These are phyloP conservation scores for Cricetomys ansorgei DNA, from an alignment of 2,113 vertebrate species.

Conservation along the genomic window DNA sequence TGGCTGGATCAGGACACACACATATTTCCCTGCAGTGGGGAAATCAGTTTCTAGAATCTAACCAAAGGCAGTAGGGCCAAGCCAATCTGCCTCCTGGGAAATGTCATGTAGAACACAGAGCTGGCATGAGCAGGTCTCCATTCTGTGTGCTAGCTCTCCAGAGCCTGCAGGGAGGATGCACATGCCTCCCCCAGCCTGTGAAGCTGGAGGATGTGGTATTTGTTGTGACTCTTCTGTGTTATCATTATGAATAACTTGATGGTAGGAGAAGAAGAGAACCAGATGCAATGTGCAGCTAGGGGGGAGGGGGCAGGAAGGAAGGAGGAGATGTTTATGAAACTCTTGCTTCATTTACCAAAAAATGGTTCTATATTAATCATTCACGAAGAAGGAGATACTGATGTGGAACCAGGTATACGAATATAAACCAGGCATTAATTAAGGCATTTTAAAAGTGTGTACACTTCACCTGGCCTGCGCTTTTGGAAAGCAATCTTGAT, in stretches of 20 bases:
- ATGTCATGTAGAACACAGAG: not conserved
- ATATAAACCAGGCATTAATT: conserved; percentile 18
- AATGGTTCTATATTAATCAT: conserved; percentile 53
- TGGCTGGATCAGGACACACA: not conserved
- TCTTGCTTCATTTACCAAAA: conserved; percentile 50
- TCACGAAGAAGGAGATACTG: not conserved
- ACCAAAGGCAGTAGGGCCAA: not conserved
- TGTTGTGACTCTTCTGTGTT: not conserved
- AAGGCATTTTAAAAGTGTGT: conserved; percentile 9
- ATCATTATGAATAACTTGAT: not conserved
- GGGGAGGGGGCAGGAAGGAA: not conserved
- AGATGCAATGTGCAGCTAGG: not conserved
- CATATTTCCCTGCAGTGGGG: rapidly evolving
- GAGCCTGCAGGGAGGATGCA: not conserved
- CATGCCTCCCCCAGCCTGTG: rapidly evolving
- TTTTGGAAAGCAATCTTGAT: not conserved
- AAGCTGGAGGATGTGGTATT: not conserved
- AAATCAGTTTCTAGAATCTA: rapidly evolving
- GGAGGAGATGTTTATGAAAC: conserved; percentile 39
- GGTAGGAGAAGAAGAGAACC: conserved; percentile 2
- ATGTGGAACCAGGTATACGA: not conserved
- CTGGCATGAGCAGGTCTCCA: not conserved
- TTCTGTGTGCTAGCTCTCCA: rapidly evolving
- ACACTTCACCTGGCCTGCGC: not conserved
- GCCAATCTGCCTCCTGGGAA: not conserved